Evolutionary conservation across 2,113 vertebrate species (phyloP), one percentile per base, ranked within the genome.

Genomic region (Eulemur macaco): DNA sequence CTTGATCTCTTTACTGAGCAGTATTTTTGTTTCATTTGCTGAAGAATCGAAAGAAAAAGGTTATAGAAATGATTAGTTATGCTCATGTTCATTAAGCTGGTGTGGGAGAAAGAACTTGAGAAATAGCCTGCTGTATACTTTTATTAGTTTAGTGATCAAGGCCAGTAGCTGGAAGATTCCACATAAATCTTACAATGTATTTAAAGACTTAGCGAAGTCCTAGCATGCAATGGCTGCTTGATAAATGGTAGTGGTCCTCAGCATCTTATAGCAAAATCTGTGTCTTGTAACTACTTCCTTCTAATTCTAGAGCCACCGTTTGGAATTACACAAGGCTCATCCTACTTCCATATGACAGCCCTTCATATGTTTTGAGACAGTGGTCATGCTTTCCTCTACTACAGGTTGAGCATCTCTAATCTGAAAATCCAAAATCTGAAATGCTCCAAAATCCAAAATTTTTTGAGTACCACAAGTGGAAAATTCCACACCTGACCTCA

Each of bases 1-100:
- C 14, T 60, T 83, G 27, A 39, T 68, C 27, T 54, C 39, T 74
- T 71, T 60, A 60, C 13, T 17, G 82, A 34, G 45, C 3, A 63
- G 25, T 58, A 39, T 85, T 94, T 94, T 76, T 96, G 27, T 5
- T 31, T 93, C n/a, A 47, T 34, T 50, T 92, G 42, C 68, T 76
- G 27, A 64, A 94, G 54, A 95, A 77, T 87, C 39, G 91, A 68
- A 87, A 80, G 47, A 86, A 94, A 87, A 82, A 42, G 31, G 29
- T 29, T 56, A 11, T 27, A 25, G 37, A 83, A 64, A 60, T 10
- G 71, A 6, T 9, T 74, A 23, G 27, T 54, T 80, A 12, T 76
- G 52, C 7, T 90, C 11, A 3, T 83, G 60, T 85, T 85, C 39
- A 54, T 95, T 21, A 73, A 91, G 6, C 18, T 4, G 63, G 10